Base-by-base conservation (phyloP, 2,888 invertebrate species). In the Eristalis pertinax region DNA sequence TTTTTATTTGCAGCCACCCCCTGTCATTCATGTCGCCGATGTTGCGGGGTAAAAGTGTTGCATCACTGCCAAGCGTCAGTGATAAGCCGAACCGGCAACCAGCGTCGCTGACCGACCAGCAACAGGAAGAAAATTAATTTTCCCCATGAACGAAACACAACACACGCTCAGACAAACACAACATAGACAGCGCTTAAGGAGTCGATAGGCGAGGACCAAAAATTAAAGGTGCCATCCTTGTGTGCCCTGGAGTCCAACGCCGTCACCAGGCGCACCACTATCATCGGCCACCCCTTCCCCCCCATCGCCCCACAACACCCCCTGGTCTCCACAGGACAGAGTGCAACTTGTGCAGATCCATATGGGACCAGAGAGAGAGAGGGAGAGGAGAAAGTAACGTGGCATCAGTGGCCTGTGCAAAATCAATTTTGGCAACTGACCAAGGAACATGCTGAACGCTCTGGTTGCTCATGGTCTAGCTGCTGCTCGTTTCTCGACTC, bases 351-450 rank as follows among this genome's bases (percentile, higher is more conserved):
- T 81, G 43, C 50, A 69, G 75, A 75, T 50, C 29, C 38, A 15
- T 38, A 50, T 50, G 50, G 50, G 50, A 5, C n/a, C 19, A 50
- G 7, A 22, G 29, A 32, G 29, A 32, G 35, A 32, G 32, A 32
- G 32, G 67, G 67, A 50, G 38, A 62, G 60, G 13, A 29, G 26
- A 38, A 63, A 32, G 67, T 58, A 75, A 29, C 72, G 67, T 35
- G 58, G 76, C 58, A 58, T 50, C 69, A 77, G 64, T 82, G 79
- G 65, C 67, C 72, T 72, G 79, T 79, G 68, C 75, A 89, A 90
- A 90, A 90, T 90, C 89, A 90, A 90, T 90, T 90, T 90, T 90
- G 90, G 90, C 90, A 90, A 90, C 89, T 89, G 89, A 89, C 90
- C 89, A 90, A 89, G 81, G 88, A 89, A 88, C 83, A 69, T 84